Evolutionary conservation across 2,797 vertebrate species (phyloP).

Genomic region (Dallia pectoralis): DNA sequence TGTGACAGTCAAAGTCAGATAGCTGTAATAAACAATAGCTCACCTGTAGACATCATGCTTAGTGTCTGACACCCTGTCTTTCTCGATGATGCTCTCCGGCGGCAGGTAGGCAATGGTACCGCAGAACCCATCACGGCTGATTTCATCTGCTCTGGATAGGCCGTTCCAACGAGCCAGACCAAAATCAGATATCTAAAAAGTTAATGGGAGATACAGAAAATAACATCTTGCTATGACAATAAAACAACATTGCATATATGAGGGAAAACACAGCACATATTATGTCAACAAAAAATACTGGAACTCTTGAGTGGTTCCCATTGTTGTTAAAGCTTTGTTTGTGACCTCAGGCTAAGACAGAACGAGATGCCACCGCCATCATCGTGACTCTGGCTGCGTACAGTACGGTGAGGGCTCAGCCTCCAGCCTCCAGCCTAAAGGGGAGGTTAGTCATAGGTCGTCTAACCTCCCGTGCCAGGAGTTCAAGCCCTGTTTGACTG

Average conservation of each 20-base stretch:
- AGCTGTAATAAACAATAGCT: slow-evolving; percentile 28
- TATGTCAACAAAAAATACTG: too few species aligned
- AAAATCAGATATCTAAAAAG: slow-evolving; percentile 91
- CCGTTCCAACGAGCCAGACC: slow-evolving; percentile 96
- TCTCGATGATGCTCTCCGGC: slow-evolving; percentile 94
- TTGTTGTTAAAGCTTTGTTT: too few species aligned
- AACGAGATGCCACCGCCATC: too few species aligned
- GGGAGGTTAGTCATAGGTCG: not conserved
- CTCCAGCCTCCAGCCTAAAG: too few species aligned
- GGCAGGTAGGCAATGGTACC: slow-evolving; percentile 97
- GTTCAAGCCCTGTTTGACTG: slow-evolving; percentile 55
- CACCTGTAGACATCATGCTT: slow-evolving; percentile 98
- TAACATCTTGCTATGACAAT: slow-evolving; percentile 9
- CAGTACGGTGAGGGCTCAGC: too few species aligned
- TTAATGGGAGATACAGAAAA: slow-evolving; percentile 25
- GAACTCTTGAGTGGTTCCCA: too few species aligned
- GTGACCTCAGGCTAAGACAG: too few species aligned
- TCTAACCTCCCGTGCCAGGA: slow-evolving; percentile 44
- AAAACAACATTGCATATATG: not conserved
- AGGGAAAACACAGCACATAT: too few species aligned
- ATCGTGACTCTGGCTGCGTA: too few species aligned
- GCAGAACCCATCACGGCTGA: slow-evolving; percentile 95
- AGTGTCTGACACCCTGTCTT: slow-evolving; percentile 91
- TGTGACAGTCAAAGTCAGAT: not conserved
- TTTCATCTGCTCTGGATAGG: slow-evolving; percentile 88